Percentiles rank a stretch among this genome's conserved stretches.
phyloP scores from a whole-genome alignment of 2,888 invertebrate genomes.

The Dorcus hopei region DNA sequence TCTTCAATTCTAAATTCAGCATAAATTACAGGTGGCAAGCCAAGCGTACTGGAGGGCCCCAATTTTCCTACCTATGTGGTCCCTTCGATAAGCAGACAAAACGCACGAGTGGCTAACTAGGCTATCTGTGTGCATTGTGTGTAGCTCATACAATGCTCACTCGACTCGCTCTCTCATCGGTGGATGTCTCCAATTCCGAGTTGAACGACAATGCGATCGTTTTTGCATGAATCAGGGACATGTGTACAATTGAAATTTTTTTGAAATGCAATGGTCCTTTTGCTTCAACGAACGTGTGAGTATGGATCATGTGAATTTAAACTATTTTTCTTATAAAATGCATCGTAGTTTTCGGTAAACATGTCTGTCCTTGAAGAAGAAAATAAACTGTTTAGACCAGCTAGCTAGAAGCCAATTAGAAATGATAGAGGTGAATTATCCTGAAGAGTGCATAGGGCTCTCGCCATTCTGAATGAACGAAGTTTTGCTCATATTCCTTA shows the following conservation, averaged over 20 bases:
- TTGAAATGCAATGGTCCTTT: conserved; percentile 6
- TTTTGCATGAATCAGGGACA: conserved; percentile 13
- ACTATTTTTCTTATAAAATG: not conserved
- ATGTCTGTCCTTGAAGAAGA: no score
- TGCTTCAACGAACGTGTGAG: not conserved
- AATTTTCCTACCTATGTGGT: conserved; percentile 47
- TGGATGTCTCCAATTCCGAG: conserved; percentile 22
- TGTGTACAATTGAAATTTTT: conserved; percentile 8
- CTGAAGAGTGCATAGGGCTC: no score
- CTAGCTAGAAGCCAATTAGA: no score
- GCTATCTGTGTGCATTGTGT: conserved; percentile 23
- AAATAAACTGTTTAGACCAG: no score
- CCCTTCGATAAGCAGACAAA: conserved; percentile 31
- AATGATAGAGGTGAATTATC: no score
- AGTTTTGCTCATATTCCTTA: no score
- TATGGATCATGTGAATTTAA: not conserved
- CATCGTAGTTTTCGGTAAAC: not conserved
- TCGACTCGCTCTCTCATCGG: conserved; percentile 4
- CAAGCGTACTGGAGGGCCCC: conserved; percentile 40
- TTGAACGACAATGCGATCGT: conserved; percentile 7
- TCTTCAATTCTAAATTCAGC: no score
- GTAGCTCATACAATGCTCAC: not conserved
- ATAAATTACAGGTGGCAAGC: conserved; percentile 22
- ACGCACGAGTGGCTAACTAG: conserved; percentile 32
- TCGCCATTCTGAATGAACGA: no score